phyloP scores from a whole-genome alignment of 2,888 invertebrate species.

The Sarcophaga caerulescens region DNA sequence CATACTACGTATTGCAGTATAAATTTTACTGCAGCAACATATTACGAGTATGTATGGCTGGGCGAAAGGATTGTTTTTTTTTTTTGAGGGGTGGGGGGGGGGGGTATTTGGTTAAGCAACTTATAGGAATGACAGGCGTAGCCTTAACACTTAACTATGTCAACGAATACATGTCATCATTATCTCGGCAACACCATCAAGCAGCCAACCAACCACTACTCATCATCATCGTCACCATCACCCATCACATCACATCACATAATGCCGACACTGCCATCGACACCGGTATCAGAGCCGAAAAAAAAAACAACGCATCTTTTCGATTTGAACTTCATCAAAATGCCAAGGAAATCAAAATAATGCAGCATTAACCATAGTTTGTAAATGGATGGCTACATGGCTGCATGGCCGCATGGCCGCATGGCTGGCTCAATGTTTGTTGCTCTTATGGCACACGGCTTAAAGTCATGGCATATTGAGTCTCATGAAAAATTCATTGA shows the following conservation, averaged over 20 bases:
- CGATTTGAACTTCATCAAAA: slow-evolving; percentile 62
- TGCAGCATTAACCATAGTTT: neutral
- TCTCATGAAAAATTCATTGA: slow-evolving; percentile 68
- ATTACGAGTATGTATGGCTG: neutral
- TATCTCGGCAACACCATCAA: slow-evolving; percentile 65
- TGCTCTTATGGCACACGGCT: neutral
- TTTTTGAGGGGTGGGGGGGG: neutral
- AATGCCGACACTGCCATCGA: slow-evolving; percentile 48
- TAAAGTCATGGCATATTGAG: slow-evolving; percentile 27
- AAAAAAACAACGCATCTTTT: slow-evolving; percentile 56
- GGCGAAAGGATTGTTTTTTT: too few species aligned
- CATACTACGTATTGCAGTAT: slow-evolving; percentile 8
- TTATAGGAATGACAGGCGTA: slow-evolving; percentile 62
- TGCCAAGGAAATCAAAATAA: slow-evolving; percentile 41
- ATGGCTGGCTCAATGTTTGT: neutral
- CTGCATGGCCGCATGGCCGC: neutral
- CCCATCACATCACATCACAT: slow-evolving; percentile 43
- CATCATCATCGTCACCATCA: slow-evolving; percentile 19
- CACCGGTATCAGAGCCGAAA: slow-evolving; percentile 13
- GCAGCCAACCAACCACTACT: slow-evolving; percentile 40
- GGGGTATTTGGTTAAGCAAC: neutral
- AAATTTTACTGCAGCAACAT: slow-evolving; percentile 3
- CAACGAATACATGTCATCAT: slow-evolving; percentile 67
- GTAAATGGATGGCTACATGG: slow-evolving; percentile 25
- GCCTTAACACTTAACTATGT: slow-evolving; percentile 68